phyloP scores from a whole-genome alignment of 2,888 invertebrate species.

The Pyrochroa serraticornis region DNA sequence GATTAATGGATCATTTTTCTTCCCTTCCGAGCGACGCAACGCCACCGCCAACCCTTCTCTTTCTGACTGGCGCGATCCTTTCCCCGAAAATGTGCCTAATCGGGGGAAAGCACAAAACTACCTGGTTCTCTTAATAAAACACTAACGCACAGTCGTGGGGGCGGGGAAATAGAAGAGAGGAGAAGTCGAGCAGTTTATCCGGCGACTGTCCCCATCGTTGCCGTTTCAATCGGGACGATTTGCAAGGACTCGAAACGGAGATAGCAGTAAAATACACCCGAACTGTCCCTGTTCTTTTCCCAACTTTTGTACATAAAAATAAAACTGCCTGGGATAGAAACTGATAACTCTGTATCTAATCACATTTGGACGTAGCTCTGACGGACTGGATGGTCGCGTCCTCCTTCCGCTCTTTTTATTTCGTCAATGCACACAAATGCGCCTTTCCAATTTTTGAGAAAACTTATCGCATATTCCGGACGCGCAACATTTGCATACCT shows the following conservation, averaged over 20 bases:
- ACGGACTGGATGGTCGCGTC: constrained; percentile 7
- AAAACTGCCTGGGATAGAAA: constrained; percentile 47
- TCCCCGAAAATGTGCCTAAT: constrained; percentile 15
- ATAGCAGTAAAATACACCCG: constrained; percentile 33
- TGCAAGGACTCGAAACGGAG: constrained; percentile 28
- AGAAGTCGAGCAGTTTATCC: constrained; percentile 30
- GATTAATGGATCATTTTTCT: constrained; percentile 86
- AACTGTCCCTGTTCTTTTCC: constrained; percentile 36
- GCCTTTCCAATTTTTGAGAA: too few species aligned
- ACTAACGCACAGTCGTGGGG: not conserved
- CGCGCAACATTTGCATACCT: too few species aligned
- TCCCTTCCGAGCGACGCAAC: constrained; percentile 60
- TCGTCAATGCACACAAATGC: too few species aligned
- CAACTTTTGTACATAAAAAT: constrained; percentile 51
- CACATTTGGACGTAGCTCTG: constrained; percentile 26
- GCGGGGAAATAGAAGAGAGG: constrained; percentile 2
- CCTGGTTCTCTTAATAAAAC: constrained; percentile 26
- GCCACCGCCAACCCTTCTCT: constrained; percentile 52
- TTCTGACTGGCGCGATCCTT: constrained; percentile 14
- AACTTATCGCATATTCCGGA: too few species aligned
- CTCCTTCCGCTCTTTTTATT: not conserved
- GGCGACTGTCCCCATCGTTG: constrained; percentile 28
- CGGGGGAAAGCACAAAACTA: constrained; percentile 25
- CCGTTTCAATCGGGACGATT: constrained; percentile 23
- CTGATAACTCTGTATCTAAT: constrained; percentile 43